Evolutionary conservation across 1,140 invertebrate genomes (phyloP), one percentile per base, ranked within the genome.

Genomic region (Delia radicum): DNA sequence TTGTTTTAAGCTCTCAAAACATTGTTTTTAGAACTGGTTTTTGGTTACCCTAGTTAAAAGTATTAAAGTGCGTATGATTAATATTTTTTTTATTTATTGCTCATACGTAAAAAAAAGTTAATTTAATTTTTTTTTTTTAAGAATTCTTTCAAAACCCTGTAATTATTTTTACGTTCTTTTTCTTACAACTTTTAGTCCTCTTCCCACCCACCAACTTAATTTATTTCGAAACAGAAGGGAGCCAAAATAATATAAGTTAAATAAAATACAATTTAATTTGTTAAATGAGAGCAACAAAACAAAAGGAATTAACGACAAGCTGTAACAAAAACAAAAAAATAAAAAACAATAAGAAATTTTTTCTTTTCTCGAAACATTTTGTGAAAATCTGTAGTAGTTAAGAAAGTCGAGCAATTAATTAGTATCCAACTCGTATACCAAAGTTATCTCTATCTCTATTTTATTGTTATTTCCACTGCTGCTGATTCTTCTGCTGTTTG

Each of bases 261-360:
- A 67, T 67, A 67, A 67, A 67, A 67, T 67, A 67, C 28, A 67
- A 67, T 67, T 67, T 67, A 67, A 67, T 67, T 67, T 67, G 63
- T 67, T 67, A 67, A 67, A 67, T 73, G 71, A 46, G 71, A 42
- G 26, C 71, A 73, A 28, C 26, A 73, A 55, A 55, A 73, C 33
- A 55, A 73, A 55, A 73, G 33, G 27, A 42, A 73, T 73, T 55
- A 55, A 42, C 33, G 37, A 73, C 71, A 42, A 21, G 21, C 48
- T 55, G 24, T 18, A 21, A 33, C 4, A 33, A 33, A 33, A 33
- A 33, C 1, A 33, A 12, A 33, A 12, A 33, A 33, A 33, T 33
- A 7, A 7, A 12, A 0, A 33, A 33, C 0, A 7, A 33, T 33
- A 10, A 33, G 33, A 33, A 33, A 33, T 33, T 33, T 33, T 1